A percentile compares a stretch with the other conserved stretches of the same genome.
phyloP scores from a whole-genome alignment of 2,888 invertebrate genomes.

The Drosophila longiperda region DNA sequence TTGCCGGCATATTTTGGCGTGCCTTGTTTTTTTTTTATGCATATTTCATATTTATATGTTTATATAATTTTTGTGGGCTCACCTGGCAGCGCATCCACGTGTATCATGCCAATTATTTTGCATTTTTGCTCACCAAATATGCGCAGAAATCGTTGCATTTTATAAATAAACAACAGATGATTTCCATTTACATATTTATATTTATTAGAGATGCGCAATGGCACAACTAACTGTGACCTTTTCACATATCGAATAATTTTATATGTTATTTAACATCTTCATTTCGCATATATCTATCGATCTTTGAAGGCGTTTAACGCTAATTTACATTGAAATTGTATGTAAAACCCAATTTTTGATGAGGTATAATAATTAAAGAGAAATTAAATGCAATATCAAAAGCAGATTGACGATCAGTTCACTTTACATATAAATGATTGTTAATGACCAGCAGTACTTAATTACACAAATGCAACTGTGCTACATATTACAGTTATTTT shows the following conservation, averaged over 20 bases:
- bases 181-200: neutral
- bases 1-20: constrained; percentile 87
- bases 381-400: neutral
- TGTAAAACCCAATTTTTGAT: neutral
- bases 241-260: neutral
- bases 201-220: constrained; percentile 9
- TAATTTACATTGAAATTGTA: neutral
- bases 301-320: neutral
- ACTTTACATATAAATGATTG: neutral
- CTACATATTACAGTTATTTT: neutral
- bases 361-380: neutral
- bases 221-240: neutral
- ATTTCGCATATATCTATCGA: neutral
- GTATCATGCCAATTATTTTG: constrained; percentile 90
- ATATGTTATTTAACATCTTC: neutral
- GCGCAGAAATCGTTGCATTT: constrained; percentile 85
- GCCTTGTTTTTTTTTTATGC: constrained; percentile 81
- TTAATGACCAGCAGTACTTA: neutral
- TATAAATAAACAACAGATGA: neutral
- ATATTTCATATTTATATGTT: constrained; percentile 11
- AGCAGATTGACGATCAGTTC: neutral
- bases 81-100: constrained; percentile 90
- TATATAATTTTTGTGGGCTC: constrained; percentile 38
- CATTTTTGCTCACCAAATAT: constrained; percentile 85
- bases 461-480: neutral